phyloP scores from a whole-genome alignment of 2,888 invertebrate species.

The Parnassius orleans region DNA sequence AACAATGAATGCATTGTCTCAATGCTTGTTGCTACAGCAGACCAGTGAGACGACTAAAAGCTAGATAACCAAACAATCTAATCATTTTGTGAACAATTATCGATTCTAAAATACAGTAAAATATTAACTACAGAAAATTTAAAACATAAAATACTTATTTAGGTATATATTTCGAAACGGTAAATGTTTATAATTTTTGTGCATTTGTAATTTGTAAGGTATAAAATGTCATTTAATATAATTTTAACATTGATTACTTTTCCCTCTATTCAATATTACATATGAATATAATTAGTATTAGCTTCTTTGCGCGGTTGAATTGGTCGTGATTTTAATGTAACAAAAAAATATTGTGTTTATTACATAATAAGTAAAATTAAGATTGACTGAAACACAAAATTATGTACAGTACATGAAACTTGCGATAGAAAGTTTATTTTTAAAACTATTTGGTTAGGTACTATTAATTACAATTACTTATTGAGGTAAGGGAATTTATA shows the following conservation, averaged over 20 bases:
- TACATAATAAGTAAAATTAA: background rate
- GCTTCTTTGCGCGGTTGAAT: constrained; percentile 6
- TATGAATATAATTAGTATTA: background rate
- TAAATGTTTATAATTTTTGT: constrained; percentile 22
- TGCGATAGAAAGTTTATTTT: constrained; percentile 12
- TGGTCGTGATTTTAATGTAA: background rate
- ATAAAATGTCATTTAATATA: constrained; percentile 24
- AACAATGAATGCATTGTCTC: constrained; percentile 25
- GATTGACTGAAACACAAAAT: background rate
- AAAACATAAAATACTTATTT: constrained; percentile 24
- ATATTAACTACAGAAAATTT: constrained; percentile 24
- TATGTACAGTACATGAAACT: background rate
- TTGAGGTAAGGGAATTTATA: constrained; percentile 25
- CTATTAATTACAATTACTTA: constrained; percentile 1
- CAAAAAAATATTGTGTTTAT: background rate
- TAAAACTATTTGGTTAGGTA: constrained; percentile 20
- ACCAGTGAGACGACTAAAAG: constrained; percentile 16
- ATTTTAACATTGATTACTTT: constrained; percentile 20
- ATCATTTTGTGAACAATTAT: constrained; percentile 21
- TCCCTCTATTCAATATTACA: constrained; percentile 3
- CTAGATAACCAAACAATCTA: constrained; percentile 24
- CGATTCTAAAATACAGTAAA: constrained; percentile 25
- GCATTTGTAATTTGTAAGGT: constrained; percentile 13
- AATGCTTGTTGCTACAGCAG: constrained; percentile 25
- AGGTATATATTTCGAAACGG: constrained; percentile 24